Conservation (phyloP, 2,888 invertebrate genomes). For the Lutraria lutraria region DNA sequence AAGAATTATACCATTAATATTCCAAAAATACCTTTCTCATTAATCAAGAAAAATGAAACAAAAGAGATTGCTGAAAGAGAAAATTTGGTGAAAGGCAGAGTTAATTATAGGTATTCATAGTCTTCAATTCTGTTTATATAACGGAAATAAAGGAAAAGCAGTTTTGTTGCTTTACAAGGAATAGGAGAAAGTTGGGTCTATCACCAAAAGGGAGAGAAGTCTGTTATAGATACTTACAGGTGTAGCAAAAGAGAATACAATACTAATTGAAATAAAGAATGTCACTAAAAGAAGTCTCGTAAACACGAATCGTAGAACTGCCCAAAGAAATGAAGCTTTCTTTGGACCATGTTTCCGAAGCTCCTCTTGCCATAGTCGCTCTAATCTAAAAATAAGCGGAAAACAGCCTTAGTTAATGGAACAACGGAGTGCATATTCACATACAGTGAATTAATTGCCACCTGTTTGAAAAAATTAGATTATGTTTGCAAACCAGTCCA, state of each 20-base stretch:
- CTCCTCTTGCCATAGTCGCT: conserved; percentile 49
- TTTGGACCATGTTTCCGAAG: conserved; percentile 37
- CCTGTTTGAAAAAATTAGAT: too few species aligned
- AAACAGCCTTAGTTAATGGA: neutral
- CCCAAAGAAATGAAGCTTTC: conserved; percentile 45
- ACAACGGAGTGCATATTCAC: neutral
- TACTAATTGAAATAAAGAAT: conserved; percentile 33
- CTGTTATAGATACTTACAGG: conserved; percentile 61
- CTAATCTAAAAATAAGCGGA: conserved; percentile 42
- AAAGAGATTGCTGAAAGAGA: too few species aligned
- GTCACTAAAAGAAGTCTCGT: conserved; percentile 35
- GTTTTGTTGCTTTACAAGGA: neutral
- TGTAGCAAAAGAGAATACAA: conserved; percentile 46
- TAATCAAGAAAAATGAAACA: too few species aligned
- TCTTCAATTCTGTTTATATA: too few species aligned
- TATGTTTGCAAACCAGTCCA: too few species aligned
- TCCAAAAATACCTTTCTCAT: too few species aligned
- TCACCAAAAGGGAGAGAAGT: neutral
- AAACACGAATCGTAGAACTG: conserved; percentile 32
- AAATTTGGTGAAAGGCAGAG: too few species aligned
- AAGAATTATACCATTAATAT: too few species aligned
- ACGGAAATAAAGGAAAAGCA: too few species aligned
- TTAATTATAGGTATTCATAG: too few species aligned
- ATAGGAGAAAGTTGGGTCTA: neutral
- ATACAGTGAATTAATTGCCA: neutral